These are phyloP conservation scores for Hirudo medicinalis DNA, from an alignment of 1,140 invertebrate genomes.

Conservation along the genomic window DNA sequence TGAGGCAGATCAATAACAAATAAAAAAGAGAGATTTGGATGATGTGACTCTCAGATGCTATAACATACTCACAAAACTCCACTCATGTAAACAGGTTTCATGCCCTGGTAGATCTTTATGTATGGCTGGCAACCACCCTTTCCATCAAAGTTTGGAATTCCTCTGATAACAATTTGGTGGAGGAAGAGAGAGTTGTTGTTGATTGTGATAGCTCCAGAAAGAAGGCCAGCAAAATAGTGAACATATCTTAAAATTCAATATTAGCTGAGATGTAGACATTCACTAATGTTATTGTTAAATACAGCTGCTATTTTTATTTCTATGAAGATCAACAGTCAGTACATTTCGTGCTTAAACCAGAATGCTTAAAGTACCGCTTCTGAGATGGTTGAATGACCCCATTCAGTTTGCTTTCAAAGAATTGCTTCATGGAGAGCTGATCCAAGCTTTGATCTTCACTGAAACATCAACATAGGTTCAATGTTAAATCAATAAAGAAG, in stretches of 20 bases:
- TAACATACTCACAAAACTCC: conserved; percentile 54
- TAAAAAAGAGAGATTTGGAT: neutral
- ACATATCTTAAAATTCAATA: conserved; percentile 55
- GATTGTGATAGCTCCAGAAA: conserved; percentile 71
- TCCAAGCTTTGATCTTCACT: conserved; percentile 74
- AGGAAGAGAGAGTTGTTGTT: conserved; percentile 71
- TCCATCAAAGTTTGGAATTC: conserved; percentile 61
- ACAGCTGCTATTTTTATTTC: neutral
- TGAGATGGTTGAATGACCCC: conserved; percentile 70
- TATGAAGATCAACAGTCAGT: neutral
- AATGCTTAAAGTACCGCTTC: conserved; percentile 52
- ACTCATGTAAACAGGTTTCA: conserved; percentile 72
- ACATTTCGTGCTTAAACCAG: conserved; percentile 7
- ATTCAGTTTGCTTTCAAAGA: conserved; percentile 72
- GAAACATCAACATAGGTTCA: conserved; percentile 28
- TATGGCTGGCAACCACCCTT: conserved; percentile 62
- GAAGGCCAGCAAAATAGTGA: conserved; percentile 72
- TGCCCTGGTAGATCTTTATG: conserved; percentile 61
- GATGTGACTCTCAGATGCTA: neutral
- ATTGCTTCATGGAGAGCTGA: conserved; percentile 76
- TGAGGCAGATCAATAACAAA: neutral
- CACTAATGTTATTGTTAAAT: neutral
- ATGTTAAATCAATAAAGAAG: conserved; percentile 13
- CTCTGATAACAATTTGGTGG: conserved; percentile 69
- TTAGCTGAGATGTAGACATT: neutral